A percentile compares a stretch with the other conserved stretches of the same genome.
phyloP scores from a whole-genome alignment of 1,140 invertebrate species.

The Rhagoletis pomonella region DNA sequence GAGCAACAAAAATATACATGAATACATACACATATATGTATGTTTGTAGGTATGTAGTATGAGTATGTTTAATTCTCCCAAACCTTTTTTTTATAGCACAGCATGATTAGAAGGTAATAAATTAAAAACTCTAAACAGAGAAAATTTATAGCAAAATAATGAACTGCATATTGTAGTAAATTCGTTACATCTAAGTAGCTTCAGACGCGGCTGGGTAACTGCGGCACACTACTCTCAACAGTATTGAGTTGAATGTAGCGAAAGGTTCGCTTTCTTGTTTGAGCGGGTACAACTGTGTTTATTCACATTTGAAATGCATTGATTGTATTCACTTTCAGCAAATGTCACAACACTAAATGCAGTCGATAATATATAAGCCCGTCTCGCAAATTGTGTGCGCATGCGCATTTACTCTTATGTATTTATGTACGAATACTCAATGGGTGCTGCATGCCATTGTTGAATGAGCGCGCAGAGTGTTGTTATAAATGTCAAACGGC shows the following conservation, averaged over 20 bases:
- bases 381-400: background rate
- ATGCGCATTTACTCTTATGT: background rate
- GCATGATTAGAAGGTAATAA: too few species aligned
- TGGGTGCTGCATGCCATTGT: conserved; percentile 31
- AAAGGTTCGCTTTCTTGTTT: background rate
- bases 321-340: conserved; percentile 54
- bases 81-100: too few species aligned
- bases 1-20: too few species aligned
- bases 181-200: conserved; percentile 53
- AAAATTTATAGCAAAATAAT: conserved; percentile 57
- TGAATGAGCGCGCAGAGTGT: background rate
- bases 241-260: background rate
- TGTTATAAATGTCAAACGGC: background rate
- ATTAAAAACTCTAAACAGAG: too few species aligned
- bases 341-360: conserved; percentile 42
- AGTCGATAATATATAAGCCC: conserved; percentile 8
- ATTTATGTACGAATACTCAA: background rate
- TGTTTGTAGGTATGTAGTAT: too few species aligned
- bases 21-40: too few species aligned
- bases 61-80: too few species aligned
- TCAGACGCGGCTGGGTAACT: background rate
- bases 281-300: background rate
- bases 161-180: conserved; percentile 57
- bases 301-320: background rate
- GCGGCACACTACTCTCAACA: too few species aligned